Evolutionary conservation across 64 coral and sea anemone genomes (phyloP).

Genomic region (Montipora cactus): DNA sequence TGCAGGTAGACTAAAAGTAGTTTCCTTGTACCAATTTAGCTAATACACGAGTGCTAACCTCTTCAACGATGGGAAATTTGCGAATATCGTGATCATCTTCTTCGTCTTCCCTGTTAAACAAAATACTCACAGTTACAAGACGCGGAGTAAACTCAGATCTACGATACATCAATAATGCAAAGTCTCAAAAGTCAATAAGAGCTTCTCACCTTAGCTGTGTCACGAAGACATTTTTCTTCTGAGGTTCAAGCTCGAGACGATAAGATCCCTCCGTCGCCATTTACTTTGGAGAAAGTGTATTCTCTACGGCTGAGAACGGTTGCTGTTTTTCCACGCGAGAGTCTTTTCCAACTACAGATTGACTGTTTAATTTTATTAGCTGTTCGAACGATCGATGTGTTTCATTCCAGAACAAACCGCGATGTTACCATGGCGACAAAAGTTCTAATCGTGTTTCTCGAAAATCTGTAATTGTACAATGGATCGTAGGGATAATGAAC

Average conservation of each 20-base stretch:
- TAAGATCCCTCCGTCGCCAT: constrained; percentile 70
- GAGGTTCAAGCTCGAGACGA: constrained; percentile 74
- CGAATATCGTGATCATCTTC: constrained; percentile 82
- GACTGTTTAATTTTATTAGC: background rate
- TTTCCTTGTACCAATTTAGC: too few species aligned
- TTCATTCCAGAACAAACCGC: constrained; percentile 3
- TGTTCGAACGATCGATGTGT: constrained; percentile 12
- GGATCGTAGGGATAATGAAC: background rate
- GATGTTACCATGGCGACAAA: constrained; percentile 18
- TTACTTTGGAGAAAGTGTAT: background rate
- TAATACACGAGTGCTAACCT: constrained; percentile 45
- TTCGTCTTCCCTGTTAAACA: constrained; percentile 70
- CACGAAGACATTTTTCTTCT: constrained; percentile 93
- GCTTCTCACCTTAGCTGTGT: constrained; percentile 86
- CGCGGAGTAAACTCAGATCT: background rate
- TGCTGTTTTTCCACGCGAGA: background rate
- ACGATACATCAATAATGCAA: constrained; percentile 19
- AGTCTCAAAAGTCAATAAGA: background rate
- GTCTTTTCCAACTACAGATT: background rate
- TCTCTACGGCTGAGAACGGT: background rate
- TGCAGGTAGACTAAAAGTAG: too few species aligned
- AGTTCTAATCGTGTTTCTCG: background rate
- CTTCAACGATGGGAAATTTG: constrained; percentile 93
- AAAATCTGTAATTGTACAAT: background rate
- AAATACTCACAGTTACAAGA: background rate